Conservation (phyloP, 2,113 vertebrate genomes). For the Onychostoma macrolepis region DNA sequence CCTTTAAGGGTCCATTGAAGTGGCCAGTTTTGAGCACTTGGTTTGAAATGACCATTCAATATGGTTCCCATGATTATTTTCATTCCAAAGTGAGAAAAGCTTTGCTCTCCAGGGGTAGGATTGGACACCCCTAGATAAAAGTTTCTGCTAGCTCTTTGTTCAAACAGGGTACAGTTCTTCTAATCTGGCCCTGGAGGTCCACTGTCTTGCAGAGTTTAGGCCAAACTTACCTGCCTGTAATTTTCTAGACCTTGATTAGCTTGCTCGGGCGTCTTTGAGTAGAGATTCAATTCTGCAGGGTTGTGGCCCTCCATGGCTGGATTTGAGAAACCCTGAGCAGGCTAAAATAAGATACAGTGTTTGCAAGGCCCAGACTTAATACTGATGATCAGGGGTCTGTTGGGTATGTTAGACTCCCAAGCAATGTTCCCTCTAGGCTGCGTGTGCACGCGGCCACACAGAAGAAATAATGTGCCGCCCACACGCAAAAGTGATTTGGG, state of each 20-base stretch:
- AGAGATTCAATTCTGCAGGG: not conserved
- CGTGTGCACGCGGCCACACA: no score
- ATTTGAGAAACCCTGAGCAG: not conserved
- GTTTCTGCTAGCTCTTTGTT: not conserved
- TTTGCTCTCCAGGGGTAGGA: not conserved
- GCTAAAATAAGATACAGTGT: not conserved
- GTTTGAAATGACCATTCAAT: no score
- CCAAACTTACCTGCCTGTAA: not conserved
- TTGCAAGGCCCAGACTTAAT: not conserved
- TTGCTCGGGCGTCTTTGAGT: not conserved
- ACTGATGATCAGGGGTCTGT: not conserved
- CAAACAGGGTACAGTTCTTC: not conserved
- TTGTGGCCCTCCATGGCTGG: not conserved
- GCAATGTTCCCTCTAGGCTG: no score
- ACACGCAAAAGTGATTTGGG: no score
- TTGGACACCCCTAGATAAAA: not conserved
- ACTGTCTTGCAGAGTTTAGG: not conserved
- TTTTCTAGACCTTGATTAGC: not conserved
- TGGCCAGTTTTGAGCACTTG: no score
- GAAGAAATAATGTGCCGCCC: no score
- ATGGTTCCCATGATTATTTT: no score
- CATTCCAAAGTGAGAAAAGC: no score
- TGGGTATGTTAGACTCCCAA: not conserved
- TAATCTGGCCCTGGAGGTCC: not conserved
- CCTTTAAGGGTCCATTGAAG: no score